Percentiles rank a stretch among this genome's conserved stretches.
Conservation (phyloP, 2,797 vertebrate species). For the Sebastes flavidus region DNA sequence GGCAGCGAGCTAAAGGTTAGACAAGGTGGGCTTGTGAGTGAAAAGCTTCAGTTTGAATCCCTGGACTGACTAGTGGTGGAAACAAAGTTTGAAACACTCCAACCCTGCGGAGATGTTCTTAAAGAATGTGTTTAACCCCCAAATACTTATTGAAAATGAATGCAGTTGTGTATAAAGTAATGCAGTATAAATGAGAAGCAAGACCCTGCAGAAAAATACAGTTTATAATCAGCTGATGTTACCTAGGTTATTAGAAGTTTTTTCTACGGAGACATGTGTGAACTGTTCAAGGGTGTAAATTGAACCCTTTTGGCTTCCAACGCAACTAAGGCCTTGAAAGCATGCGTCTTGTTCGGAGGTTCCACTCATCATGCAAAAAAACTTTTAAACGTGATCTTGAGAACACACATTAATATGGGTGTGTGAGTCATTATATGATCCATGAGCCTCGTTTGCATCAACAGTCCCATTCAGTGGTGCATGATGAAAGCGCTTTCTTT, state of each 20-base stretch:
- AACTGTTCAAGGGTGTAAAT: constrained; percentile 10
- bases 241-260: neutral
- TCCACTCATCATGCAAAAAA: neutral
- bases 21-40: constrained; percentile 8
- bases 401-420: constrained; percentile 26
- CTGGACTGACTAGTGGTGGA: neutral
- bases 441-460: constrained; percentile 5
- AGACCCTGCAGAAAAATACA: neutral
- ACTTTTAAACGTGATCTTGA: constrained; percentile 9
- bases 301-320: neutral
- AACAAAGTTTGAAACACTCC: neutral
- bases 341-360: constrained; percentile 15
- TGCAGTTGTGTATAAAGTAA: neutral
- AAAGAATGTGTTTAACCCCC: neutral
- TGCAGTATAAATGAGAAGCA: neutral
- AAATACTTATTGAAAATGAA: neutral
- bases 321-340: constrained; percentile 4
- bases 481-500: constrained; percentile 40
- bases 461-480: neutral
- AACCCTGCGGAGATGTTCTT: neutral
- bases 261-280: neutral
- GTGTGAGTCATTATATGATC: constrained; percentile 9
- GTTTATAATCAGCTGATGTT: neutral
- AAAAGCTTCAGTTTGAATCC: constrained; percentile 19
- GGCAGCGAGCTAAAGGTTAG: constrained; percentile 7